phyloP scores from a whole-genome alignment of 1,140 invertebrate species.

The Neuroterus valhalla region DNA sequence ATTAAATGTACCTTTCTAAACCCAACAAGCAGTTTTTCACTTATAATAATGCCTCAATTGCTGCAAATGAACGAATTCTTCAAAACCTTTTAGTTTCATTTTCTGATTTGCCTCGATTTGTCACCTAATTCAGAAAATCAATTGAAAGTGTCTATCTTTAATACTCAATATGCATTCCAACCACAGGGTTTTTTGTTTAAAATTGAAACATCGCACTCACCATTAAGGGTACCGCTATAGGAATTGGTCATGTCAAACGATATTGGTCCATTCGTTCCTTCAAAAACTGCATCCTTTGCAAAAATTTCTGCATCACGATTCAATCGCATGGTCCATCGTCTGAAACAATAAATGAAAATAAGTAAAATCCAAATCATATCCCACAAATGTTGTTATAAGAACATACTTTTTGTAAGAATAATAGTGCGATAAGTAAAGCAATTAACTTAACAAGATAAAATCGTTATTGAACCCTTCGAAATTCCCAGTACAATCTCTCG shows the following conservation, averaged over 20 bases:
- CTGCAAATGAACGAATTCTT: too few relatives aligned
- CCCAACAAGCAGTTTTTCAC: too few relatives aligned
- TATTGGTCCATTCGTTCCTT: conserved; percentile 82
- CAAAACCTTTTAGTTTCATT: too few relatives aligned
- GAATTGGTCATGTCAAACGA: conserved; percentile 84
- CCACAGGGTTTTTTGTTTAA: too few relatives aligned
- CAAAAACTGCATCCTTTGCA: conserved; percentile 86
- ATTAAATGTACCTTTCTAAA: too few relatives aligned
- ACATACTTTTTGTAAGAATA: not conserved
- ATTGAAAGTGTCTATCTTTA: too few relatives aligned
- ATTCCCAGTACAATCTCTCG: conserved; percentile 41
- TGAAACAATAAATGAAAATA: conserved; percentile 73
- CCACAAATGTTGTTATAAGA: too few relatives aligned
- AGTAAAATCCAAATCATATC: too few relatives aligned
- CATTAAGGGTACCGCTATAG: conserved; percentile 87
- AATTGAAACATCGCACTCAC: conserved; percentile 70
- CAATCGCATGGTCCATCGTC: conserved; percentile 86
- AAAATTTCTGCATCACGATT: conserved; percentile 85
- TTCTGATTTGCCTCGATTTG: too few relatives aligned
- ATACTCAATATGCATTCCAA: too few relatives aligned
- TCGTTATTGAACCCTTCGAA: conserved; percentile 37
- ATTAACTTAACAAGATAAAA: conserved; percentile 15
- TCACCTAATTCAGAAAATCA: too few relatives aligned
- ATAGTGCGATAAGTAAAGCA: not conserved
- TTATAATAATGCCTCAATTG: too few relatives aligned